These are phyloP conservation scores for Arenaria interpres DNA, from an alignment of 2,113 vertebrate genomes.

Conservation along the genomic window DNA sequence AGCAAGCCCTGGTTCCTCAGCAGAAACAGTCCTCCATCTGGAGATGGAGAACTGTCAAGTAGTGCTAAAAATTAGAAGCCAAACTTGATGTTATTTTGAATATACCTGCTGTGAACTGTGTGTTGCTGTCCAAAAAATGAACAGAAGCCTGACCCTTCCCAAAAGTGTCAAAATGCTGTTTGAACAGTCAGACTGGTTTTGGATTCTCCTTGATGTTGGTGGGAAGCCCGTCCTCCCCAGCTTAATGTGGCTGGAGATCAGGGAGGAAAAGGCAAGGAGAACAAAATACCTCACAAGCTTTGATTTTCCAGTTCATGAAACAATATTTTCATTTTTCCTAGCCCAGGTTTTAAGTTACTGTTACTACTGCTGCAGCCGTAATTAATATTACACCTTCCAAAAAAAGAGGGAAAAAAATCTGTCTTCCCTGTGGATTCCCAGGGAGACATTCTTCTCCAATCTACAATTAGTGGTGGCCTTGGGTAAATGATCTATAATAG, in stretches of 20 bases:
- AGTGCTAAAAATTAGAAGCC: neutral
- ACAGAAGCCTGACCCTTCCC: neutral
- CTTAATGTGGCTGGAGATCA: neutral
- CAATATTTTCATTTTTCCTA: slow-evolving; percentile 12
- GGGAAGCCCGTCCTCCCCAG: neutral
- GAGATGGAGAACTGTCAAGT: neutral
- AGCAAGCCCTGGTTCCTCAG: neutral
- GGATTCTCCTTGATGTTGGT: neutral
- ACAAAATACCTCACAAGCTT: neutral
- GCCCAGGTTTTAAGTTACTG: neutral
- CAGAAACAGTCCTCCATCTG: neutral
- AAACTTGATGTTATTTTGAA: neutral
- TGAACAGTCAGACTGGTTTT: neutral
- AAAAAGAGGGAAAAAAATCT: neutral
- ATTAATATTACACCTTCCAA: slow-evolving; percentile 49
- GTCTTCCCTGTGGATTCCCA: neutral
- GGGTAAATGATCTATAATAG: slow-evolving; percentile 34
- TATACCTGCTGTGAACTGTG: neutral
- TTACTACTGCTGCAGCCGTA: neutral
- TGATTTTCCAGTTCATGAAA: slow-evolving; percentile 5
- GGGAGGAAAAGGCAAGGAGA: neutral
- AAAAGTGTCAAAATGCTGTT: neutral
- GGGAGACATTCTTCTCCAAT: neutral
- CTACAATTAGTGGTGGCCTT: slow-evolving; percentile 7
- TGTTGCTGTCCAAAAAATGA: neutral